Percentiles rank a stretch among this genome's conserved stretches.
Conservation (phyloP, 1,140 invertebrate genomes). For the Drosophila serrata region DNA sequence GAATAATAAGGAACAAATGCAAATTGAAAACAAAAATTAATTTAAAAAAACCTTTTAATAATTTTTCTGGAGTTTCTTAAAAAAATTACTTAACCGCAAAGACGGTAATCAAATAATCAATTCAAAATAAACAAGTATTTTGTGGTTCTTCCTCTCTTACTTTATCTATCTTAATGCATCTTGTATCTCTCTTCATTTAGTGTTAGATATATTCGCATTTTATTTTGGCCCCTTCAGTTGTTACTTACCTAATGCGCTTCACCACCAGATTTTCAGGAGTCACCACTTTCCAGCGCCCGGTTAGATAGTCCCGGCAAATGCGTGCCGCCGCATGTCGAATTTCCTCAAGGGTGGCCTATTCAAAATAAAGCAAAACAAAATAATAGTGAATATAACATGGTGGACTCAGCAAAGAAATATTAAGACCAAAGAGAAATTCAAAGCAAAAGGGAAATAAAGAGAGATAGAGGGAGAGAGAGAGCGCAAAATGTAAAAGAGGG, state of each 20-base stretch:
- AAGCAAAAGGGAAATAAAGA: constrained; percentile 1
- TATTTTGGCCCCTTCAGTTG: neutral
- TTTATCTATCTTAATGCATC: neutral
- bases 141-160: neutral
- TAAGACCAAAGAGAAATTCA: neutral
- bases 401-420: neutral
- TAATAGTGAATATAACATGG: constrained; percentile 3
- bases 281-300: constrained; percentile 94
- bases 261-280: constrained; percentile 91
- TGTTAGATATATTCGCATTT: neutral
- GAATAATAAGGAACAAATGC: too few relatives aligned
- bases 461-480: neutral
- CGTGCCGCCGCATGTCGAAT: constrained; percentile 93
- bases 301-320: constrained; percentile 94
- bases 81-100: too few relatives aligned
- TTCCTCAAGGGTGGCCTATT: constrained; percentile 86
- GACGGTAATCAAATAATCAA: neutral
- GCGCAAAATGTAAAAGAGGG: neutral
- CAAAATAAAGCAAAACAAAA: neutral
- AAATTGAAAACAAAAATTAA: too few relatives aligned
- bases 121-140: neutral
- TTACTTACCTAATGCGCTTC: constrained; percentile 91
- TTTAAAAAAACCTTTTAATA: too few relatives aligned
- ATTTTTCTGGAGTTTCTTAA: too few relatives aligned
- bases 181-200: neutral